Evolutionary conservation across 2,888 invertebrate species (phyloP).

Genomic region (Heliconius charithonia): DNA sequence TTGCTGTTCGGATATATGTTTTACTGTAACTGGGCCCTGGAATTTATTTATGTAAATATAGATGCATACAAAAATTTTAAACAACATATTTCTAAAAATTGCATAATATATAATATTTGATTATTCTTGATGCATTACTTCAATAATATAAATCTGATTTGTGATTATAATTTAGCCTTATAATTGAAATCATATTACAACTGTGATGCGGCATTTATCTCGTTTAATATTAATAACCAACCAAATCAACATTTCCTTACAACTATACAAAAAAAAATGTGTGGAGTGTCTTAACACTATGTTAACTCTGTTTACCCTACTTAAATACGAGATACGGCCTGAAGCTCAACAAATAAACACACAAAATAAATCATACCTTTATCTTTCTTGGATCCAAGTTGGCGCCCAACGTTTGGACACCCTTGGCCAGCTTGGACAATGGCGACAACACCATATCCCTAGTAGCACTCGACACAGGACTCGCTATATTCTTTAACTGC

Average conservation of each 20-base stretch:
- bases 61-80: no score
- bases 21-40: constrained; percentile 71
- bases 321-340: no score
- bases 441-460: constrained; percentile 88
- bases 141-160: no score
- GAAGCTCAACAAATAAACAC: not conserved
- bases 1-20: constrained; percentile 83
- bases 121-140: no score
- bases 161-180: no score
- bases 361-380: constrained; percentile 62
- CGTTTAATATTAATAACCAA: no score
- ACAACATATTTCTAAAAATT: no score
- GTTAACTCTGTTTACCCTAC: no score
- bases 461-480: constrained; percentile 86
- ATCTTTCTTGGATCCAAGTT: constrained; percentile 94
- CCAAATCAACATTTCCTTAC: not conserved
- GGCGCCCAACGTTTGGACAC: constrained; percentile 92
- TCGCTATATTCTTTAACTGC: constrained; percentile 86
- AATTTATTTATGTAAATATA: constrained; percentile 20
- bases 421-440: constrained; percentile 93
- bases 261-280: not conserved
- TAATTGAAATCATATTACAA: no score
- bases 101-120: no score
- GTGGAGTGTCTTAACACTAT: no score
- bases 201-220: no score